These are phyloP conservation scores for Ploceus nigricollis DNA, from an alignment of 2,113 vertebrate genomes.

Conservation along the genomic window DNA sequence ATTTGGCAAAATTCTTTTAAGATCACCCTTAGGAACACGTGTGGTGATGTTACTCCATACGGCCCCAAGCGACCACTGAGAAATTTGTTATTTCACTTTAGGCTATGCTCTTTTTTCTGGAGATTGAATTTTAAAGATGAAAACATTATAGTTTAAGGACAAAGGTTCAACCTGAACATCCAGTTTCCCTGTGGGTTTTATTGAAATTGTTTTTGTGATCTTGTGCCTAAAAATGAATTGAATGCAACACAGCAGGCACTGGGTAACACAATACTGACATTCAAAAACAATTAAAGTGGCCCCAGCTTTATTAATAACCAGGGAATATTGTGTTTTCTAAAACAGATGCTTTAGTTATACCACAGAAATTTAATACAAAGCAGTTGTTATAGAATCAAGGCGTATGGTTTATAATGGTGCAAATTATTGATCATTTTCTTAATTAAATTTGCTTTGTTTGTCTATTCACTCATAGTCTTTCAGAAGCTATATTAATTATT, in stretches of 20 bases:
- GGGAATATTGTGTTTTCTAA: conserved; percentile 53
- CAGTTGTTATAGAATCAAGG: background rate
- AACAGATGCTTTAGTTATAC: conserved; percentile 48
- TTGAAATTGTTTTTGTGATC: conserved; percentile 38
- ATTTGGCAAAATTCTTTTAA: background rate
- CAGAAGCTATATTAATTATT: conserved; percentile 7
- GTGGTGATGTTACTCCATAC: background rate
- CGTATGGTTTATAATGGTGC: background rate
- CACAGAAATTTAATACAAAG: conserved; percentile 27
- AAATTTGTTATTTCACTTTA: conserved; percentile 26
- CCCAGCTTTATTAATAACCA: conserved; percentile 50
- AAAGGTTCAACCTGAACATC: conserved; percentile 44
- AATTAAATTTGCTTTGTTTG: background rate
- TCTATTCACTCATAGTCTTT: background rate
- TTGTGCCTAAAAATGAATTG: conserved; percentile 48
- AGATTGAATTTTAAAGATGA: conserved; percentile 31
- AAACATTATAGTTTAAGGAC: conserved; percentile 28
- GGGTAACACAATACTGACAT: conserved; percentile 35
- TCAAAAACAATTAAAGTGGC: conserved; percentile 55
- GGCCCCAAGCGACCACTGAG: background rate
- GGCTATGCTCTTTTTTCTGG: background rate
- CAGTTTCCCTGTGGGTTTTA: conserved; percentile 37
- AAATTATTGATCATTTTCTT: background rate
- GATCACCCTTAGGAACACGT: background rate
- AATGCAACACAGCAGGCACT: conserved; percentile 49